Conservation (phyloP, 2,797 vertebrate species). For the Pseudomugil tenellus region DNA sequence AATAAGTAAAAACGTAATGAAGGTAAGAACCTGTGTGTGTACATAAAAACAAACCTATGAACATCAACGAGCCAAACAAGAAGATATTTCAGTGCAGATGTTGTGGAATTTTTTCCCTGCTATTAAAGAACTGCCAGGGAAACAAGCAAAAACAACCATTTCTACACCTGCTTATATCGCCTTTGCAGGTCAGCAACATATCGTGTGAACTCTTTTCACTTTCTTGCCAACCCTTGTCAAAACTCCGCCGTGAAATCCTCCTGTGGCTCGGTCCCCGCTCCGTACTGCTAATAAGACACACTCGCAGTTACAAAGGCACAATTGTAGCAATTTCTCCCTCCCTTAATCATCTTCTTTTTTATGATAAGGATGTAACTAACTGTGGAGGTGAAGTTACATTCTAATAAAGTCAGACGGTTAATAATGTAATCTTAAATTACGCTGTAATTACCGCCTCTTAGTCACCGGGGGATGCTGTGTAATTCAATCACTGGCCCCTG, state of each 20-base stretch:
- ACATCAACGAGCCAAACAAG: neutral
- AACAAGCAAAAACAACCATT: neutral
- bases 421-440: constrained; percentile 87
- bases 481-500: constrained; percentile 84
- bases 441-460: constrained; percentile 82
- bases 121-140: constrained; percentile 5
- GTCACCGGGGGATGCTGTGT: constrained; percentile 78
- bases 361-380: constrained; percentile 80
- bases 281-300: constrained; percentile 44
- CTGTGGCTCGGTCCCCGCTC: constrained; percentile 30
- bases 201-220: constrained; percentile 19
- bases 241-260: constrained; percentile 42
- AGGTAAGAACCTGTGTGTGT: neutral
- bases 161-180: neutral
- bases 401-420: constrained; percentile 82
- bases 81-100: neutral
- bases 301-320: constrained; percentile 64
- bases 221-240: constrained; percentile 18
- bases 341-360: constrained; percentile 75
- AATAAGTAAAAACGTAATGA: no score
- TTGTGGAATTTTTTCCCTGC: neutral
- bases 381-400: constrained; percentile 81
- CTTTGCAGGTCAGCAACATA: constrained; percentile 16
- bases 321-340: constrained; percentile 70
- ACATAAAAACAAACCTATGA: neutral